These are phyloP conservation scores for Hofmannophila pseudospretella DNA, from an alignment of 2,888 invertebrate genomes.

Conservation along the genomic window DNA sequence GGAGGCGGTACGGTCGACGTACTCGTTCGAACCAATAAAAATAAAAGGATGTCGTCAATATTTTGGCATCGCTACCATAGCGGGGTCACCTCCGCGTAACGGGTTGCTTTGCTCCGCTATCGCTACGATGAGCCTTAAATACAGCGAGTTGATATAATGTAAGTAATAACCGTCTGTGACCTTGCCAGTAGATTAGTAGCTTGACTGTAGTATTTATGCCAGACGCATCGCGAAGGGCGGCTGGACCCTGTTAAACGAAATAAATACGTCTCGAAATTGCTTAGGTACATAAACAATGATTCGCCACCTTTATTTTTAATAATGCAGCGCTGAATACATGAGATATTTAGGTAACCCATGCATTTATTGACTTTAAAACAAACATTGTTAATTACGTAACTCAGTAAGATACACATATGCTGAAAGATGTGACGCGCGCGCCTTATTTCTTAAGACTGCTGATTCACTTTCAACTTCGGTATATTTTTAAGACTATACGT, in stretches of 20 bases:
- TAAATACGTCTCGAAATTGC: too few species aligned
- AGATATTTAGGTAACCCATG: too few species aligned
- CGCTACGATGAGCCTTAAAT: background rate
- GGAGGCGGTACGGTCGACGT: slow-evolving; percentile 67
- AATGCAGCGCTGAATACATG: too few species aligned
- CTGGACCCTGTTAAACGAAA: background rate
- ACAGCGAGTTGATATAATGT: background rate
- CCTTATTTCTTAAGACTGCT: background rate
- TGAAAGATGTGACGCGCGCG: background rate
- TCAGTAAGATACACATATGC: background rate
- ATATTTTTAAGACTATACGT: too few species aligned
- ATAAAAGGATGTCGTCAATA: slow-evolving; percentile 78
- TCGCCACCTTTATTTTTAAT: too few species aligned
- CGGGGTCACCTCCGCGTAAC: slow-evolving; percentile 57
- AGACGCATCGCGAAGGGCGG: background rate
- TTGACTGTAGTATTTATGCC: too few species aligned
- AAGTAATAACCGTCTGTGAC: slow-evolving; percentile 3
- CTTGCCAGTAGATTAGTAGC: too few species aligned
- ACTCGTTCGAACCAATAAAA: slow-evolving; percentile 68
- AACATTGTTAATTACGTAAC: background rate
- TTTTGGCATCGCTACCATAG: slow-evolving; percentile 63
- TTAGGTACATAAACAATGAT: too few species aligned
- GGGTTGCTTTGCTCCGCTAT: slow-evolving; percentile 10
- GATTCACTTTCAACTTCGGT: background rate
- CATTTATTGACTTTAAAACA: too few species aligned